Evolutionary conservation across 30 jellyfish, hydroid and myxozoan genomes (phyloP).

Genomic region (Cassiopea andromeda): DNA sequence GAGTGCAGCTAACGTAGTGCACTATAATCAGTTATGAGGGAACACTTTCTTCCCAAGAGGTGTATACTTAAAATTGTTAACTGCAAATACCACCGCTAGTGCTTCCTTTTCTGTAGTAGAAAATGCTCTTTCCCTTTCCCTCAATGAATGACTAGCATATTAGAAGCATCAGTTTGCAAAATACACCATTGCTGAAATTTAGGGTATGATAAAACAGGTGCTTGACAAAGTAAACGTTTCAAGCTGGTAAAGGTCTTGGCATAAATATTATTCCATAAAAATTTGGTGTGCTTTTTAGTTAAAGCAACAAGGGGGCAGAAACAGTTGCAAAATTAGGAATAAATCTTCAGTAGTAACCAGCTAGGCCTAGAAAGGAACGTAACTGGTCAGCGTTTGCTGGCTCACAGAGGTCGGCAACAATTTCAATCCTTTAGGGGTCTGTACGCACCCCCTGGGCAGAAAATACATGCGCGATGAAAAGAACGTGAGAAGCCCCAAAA

Average conservation of each 20-base stretch:
- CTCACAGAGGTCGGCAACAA: constrained; percentile 18
- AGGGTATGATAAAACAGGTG: constrained; percentile 60
- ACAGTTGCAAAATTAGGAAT: constrained; percentile 53
- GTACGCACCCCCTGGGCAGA: constrained; percentile 41
- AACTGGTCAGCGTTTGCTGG: constrained; percentile 33
- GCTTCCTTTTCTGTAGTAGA: constrained; percentile 65
- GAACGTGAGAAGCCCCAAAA: constrained; percentile 45
- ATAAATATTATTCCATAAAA: constrained; percentile 17
- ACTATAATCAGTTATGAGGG: constrained; percentile 54
- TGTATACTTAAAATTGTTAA: constrained; percentile 26
- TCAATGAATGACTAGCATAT: constrained; percentile 52
- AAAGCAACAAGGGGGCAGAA: constrained; percentile 50
- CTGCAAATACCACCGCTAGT: constrained; percentile 41
- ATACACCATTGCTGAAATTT: constrained; percentile 24
- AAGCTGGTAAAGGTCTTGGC: constrained; percentile 28
- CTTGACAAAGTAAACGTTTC: constrained; percentile 16
- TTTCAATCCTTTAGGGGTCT: constrained; percentile 27
- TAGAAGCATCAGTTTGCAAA: constrained; percentile 60
- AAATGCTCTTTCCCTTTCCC: constrained; percentile 22
- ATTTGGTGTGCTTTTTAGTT: constrained; percentile 29
- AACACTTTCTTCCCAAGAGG: constrained; percentile 33
- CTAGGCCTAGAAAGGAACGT: constrained; percentile 45
- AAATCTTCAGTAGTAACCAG: constrained; percentile 51
- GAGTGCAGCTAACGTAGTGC: constrained; percentile 56
- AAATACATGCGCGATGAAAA: constrained; percentile 20